These are phyloP conservation scores for Pterophyllum scalare DNA, from an alignment of 2,113 vertebrate genomes.

Conservation along the genomic window DNA sequence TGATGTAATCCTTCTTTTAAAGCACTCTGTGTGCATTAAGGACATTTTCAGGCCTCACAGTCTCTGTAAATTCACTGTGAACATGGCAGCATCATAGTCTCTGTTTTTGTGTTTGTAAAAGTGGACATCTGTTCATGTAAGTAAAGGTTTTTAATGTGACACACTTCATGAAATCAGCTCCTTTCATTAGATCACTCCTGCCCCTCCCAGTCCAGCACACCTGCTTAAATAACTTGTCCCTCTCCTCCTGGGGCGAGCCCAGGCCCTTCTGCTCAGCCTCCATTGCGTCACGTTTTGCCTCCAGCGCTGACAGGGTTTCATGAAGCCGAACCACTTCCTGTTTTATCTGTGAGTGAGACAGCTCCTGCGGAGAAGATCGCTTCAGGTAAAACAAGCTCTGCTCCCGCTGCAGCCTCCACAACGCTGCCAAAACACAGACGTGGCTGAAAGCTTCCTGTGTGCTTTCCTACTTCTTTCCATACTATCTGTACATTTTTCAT, in stretches of 20 bases:
- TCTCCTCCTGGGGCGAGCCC: constrained; percentile 91
- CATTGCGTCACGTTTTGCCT: constrained; percentile 86
- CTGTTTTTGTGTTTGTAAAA: not conserved
- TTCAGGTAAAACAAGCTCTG: not conserved
- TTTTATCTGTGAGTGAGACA: constrained; percentile 87
- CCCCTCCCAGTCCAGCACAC: constrained; percentile 52
- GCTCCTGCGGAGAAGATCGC: constrained; percentile 62
- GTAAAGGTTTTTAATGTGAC: not conserved
- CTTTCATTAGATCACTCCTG: not conserved
- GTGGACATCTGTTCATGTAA: not conserved
- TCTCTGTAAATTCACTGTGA: not conserved
- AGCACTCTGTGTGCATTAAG: no score
- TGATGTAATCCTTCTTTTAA: not conserved
- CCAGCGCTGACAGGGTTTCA: constrained; percentile 85
- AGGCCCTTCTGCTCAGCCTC: constrained; percentile 88
- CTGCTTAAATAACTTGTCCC: constrained; percentile 90
- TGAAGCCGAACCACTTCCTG: constrained; percentile 88
- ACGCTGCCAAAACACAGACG: no score
- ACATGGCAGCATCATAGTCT: not conserved
- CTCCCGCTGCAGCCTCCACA: not conserved
- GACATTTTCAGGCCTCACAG: accelerated
- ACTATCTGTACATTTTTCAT: no score
- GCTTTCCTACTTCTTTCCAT: not conserved
- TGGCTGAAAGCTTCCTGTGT: not conserved
- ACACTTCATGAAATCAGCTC: not conserved